Conservation (phyloP, 2,888 invertebrate species). For the Kuschelorhynchus macadamiae region DNA sequence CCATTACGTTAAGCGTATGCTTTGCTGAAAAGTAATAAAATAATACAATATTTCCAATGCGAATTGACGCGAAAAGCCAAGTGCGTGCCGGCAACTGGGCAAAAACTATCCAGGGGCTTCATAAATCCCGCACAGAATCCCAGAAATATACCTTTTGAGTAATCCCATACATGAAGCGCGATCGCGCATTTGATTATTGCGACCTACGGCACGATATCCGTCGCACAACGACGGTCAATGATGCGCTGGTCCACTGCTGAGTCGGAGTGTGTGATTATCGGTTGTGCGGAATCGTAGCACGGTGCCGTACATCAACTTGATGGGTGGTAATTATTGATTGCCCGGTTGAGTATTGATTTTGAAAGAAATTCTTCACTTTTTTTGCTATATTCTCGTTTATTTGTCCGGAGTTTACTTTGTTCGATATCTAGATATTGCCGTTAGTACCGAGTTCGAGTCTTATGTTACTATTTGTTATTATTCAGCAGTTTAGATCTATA, state of each 20-base stretch:
- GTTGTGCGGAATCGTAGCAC: slow-evolving; percentile 63
- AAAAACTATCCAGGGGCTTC: slow-evolving; percentile 19
- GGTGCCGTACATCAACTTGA: slow-evolving; percentile 51
- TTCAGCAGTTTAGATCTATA: no score
- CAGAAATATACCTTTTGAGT: slow-evolving; percentile 40
- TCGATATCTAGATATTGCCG: no score
- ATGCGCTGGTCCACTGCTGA: slow-evolving; percentile 54
- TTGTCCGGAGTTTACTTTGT: no score
- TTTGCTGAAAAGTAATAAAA: no score
- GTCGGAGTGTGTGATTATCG: slow-evolving; percentile 67
- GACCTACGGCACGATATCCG: slow-evolving; percentile 14
- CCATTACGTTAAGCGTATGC: no score
- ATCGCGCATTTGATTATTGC: slow-evolving; percentile 14
- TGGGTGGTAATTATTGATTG: slow-evolving; percentile 48
- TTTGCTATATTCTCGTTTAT: slow-evolving; percentile 2
- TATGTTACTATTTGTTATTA: no score
- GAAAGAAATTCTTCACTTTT: slow-evolving; percentile 27
- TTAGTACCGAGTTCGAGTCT: no score
- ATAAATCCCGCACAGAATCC: slow-evolving; percentile 33
- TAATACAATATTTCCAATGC: no score
- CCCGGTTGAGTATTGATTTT: slow-evolving; percentile 37
- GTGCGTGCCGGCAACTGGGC: slow-evolving; percentile 7
- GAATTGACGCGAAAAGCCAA: neutral
- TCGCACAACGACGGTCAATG: slow-evolving; percentile 26
- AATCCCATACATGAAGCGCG: slow-evolving; percentile 38